Conservation (phyloP, 2,888 invertebrate genomes). For the Parnassius mnemosyne region DNA sequence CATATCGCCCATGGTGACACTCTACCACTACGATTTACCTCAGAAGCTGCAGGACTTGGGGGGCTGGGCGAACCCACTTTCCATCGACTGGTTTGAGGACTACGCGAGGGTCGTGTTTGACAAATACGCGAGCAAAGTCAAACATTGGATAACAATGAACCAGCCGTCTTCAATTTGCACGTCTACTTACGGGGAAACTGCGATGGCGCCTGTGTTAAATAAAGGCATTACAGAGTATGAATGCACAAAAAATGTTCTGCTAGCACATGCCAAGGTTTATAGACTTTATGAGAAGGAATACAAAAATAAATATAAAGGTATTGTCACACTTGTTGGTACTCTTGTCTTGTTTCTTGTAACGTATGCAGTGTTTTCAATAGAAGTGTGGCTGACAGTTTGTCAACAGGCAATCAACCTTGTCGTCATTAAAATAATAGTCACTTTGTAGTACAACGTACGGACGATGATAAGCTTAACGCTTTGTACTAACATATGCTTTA, state of each 20-base stretch:
- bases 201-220: slow-evolving; percentile 55
- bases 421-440: no score
- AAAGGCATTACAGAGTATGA: slow-evolving; percentile 73
- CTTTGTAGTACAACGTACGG: no score
- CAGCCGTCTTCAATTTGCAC: slow-evolving; percentile 74
- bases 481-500: no score
- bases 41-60: slow-evolving; percentile 59
- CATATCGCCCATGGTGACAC: slow-evolving; percentile 58
- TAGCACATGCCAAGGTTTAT: slow-evolving; percentile 81
- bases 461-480: no score
- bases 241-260: slow-evolving; percentile 74
- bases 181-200: slow-evolving; percentile 64
- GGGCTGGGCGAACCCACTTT: slow-evolving; percentile 56
- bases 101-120: slow-evolving; percentile 68
- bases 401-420: no score
- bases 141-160: slow-evolving; percentile 82
- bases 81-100: slow-evolving; percentile 65
- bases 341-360: no score
- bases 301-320: slow-evolving; percentile 54
- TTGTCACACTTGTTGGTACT: no score
- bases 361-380: no score
- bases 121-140: slow-evolving; percentile 69
- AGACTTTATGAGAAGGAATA: slow-evolving; percentile 62
- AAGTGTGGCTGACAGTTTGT: no score
- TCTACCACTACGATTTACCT: slow-evolving; percentile 63